phyloP scores from a whole-genome alignment of 2,888 invertebrate genomes.

The Lottia gigantea region DNA sequence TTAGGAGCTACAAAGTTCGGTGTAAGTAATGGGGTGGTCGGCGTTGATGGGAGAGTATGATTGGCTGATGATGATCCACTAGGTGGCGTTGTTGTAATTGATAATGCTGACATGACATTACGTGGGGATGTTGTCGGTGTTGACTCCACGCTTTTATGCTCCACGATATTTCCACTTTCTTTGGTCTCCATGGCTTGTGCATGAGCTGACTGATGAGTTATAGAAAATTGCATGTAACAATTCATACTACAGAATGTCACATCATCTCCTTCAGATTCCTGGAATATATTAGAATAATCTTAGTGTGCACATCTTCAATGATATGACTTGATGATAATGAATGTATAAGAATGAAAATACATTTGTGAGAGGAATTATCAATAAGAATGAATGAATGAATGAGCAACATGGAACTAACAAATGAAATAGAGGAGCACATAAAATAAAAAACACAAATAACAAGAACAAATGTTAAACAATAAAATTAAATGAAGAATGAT shows the following conservation, averaged over 20 bases:
- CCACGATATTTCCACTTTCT: conserved; percentile 31
- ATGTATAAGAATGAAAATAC: no score
- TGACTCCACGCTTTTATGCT: conserved; percentile 30
- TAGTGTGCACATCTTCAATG: no score
- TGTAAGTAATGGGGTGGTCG: conserved; percentile 30
- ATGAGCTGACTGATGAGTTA: conserved; percentile 72
- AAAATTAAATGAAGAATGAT: no score
- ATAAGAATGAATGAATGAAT: no score
- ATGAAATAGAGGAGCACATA: no score
- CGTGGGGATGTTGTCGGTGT: conserved; percentile 24
- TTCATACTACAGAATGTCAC: conserved; percentile 84
- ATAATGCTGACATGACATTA: conserved; percentile 25
- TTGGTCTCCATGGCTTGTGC: conserved; percentile 29
- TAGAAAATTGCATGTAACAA: conserved; percentile 88
- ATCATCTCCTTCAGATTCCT: conserved; percentile 67
- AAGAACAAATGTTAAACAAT: no score
- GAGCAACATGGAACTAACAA: no score
- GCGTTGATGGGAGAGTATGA: conserved; percentile 32
- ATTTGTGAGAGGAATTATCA: no score
- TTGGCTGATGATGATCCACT: conserved; percentile 23
- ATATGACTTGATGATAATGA: no score
- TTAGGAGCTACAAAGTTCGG: conserved; percentile 13
- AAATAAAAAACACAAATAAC: no score
- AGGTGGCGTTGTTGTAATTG: conserved; percentile 29
- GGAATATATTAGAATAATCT: neutral